Base-by-base conservation (phyloP, 2,888 invertebrate species). In the Blastobasis lacticolella region DNA sequence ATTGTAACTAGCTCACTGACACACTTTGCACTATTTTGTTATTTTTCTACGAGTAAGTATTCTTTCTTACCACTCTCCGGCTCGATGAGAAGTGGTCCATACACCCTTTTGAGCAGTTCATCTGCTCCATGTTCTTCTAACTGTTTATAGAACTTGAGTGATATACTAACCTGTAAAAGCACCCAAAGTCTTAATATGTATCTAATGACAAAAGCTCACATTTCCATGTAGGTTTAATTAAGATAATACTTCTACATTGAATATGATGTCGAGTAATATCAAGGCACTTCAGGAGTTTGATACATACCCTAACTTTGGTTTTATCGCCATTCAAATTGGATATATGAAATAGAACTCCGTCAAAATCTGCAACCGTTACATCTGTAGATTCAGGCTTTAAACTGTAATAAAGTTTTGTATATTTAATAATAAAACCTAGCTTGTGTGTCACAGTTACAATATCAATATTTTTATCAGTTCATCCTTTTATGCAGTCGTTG, bases 61-160 rank as follows among this genome's bases (percentile, higher is more conserved):
- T 7, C 23, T 10, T 10, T 45, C 60, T 81, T 87, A 95, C 96
- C 97, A 75, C 94, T 93, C 88, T 99, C 98, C 49, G 97, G 90
- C 54, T 94, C 91, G 56, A 93, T 92, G 57, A 98, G 90, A 64
- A 95, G 91, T 55, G 91, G 86, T 54, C 96, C 97, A 88, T 99
- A 99, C 78, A 95, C 96, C 78, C 96, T 91, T 89, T 95, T 96
- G 62, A 99, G 91, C 62, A 99, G 90, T 86, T 97, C 96, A 89
- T 99, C 99, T 51, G 98, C 98, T 58, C 99, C 99, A 90, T 99
- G 97, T 81, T 97, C 95, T 89, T 97, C 97, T 73, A 99, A 92
- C 88, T 99, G 97, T 88, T 97, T 95, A 85, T 97, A 99, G 91
- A 99, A 99, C 89, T 99, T 99, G 73, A 99, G 90, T 69, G 97